Percentiles rank a stretch among this genome's conserved stretches.
Evolutionary conservation across 2,888 invertebrate species (phyloP).

Genomic region (Drosophila falleni): DNA sequence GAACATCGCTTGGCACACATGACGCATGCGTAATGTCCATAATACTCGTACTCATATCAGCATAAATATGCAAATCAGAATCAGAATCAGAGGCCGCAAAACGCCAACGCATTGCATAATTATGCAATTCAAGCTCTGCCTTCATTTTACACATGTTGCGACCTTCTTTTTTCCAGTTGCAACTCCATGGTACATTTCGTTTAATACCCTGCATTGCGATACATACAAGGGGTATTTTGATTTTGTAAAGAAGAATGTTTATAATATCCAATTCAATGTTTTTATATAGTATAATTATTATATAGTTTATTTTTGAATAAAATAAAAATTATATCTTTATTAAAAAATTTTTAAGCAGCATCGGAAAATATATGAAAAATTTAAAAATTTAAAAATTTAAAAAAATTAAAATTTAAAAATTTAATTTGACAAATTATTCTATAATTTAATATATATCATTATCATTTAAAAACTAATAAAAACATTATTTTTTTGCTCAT

Average conservation of each 20-base stretch:
- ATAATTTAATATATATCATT: no score
- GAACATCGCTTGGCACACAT: slow-evolving; percentile 27
- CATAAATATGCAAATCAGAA: slow-evolving; percentile 75
- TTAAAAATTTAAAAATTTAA: no score
- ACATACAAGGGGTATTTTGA: neutral
- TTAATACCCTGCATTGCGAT: slow-evolving; percentile 5
- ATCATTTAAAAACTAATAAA: no score
- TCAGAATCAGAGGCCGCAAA: slow-evolving; percentile 45
- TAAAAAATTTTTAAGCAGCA: no score
- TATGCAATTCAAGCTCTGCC: slow-evolving; percentile 50
- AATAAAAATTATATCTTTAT: no score
- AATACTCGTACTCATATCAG: slow-evolving; percentile 44
- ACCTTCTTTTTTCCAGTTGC: slow-evolving; percentile 21
- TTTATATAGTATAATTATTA: no score
- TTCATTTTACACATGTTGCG: slow-evolving; percentile 21
- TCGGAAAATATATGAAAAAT: no score
- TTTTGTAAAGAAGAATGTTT: neutral
- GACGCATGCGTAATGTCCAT: slow-evolving; percentile 63
- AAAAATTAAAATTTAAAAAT: no score
- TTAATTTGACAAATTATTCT: no score
- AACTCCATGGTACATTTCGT: slow-evolving; percentile 23
- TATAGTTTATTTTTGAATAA: no score
- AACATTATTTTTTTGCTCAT: no score
- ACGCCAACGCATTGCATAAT: slow-evolving; percentile 67
- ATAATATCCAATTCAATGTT: neutral